Conservation (phyloP, 2,797 vertebrate genomes). For the Chloroceryle amazona region DNA sequence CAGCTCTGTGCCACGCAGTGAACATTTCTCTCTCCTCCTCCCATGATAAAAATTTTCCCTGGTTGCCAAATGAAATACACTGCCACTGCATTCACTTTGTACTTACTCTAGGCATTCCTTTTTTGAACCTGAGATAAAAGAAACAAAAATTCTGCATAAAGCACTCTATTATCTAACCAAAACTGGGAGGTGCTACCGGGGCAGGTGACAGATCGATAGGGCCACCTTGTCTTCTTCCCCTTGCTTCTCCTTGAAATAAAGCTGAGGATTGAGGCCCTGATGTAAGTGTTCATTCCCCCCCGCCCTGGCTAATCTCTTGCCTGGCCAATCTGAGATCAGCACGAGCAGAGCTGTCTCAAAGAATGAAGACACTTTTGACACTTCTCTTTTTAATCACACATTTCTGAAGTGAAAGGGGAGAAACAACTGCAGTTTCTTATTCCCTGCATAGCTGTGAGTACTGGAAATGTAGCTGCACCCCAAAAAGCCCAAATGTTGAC, state of each 20-base stretch:
- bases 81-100: background rate
- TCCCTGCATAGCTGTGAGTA: background rate
- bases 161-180: background rate
- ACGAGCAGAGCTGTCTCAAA: background rate
- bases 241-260: background rate
- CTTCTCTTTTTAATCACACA: background rate
- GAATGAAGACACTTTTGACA: background rate
- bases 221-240: background rate
- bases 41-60: background rate
- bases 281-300: background rate
- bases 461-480: background rate
- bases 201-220: background rate
- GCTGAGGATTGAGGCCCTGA: background rate
- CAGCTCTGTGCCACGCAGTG: background rate
- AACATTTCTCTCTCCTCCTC: background rate
- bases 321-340: background rate
- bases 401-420: background rate
- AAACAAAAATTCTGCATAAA: background rate
- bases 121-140: background rate
- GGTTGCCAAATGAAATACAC: background rate
- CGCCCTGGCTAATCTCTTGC: background rate
- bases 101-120: background rate
- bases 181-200: background rate
- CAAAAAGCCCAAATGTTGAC: background rate
- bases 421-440: accelerated